These are phyloP conservation scores for Harpalus rufipes DNA, from an alignment of 2,888 invertebrate genomes.

Conservation along the genomic window DNA sequence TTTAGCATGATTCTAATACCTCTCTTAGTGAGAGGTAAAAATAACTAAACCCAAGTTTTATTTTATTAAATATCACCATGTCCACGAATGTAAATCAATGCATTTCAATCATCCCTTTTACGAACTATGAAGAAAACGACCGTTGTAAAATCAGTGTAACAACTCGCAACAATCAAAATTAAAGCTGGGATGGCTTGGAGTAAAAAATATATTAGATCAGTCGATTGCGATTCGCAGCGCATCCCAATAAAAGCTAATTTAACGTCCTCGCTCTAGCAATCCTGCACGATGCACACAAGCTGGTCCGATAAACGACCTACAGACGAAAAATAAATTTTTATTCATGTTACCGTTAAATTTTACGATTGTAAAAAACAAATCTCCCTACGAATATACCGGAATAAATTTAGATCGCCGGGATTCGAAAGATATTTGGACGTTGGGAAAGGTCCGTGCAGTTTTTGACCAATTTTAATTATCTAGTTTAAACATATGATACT, in stretches of 20 bases:
- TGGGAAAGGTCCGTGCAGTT: background rate
- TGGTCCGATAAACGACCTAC: slow-evolving; percentile 57
- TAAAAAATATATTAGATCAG: slow-evolving; percentile 62
- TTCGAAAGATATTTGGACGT: background rate
- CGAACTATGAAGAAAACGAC: slow-evolving; percentile 18
- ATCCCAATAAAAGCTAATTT: slow-evolving; percentile 64
- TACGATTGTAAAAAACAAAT: slow-evolving; percentile 60
- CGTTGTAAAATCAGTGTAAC: slow-evolving; percentile 39
- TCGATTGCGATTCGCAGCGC: slow-evolving; percentile 35
- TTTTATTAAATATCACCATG: too few relatives aligned
- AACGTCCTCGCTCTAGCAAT: slow-evolving; percentile 43
- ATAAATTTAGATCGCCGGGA: slow-evolving; percentile 15
- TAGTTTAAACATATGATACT: too few relatives aligned
- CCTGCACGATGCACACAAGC: background rate
- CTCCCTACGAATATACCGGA: slow-evolving; percentile 22
- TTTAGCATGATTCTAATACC: too few relatives aligned
- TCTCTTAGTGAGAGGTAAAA: too few relatives aligned
- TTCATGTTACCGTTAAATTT: slow-evolving; percentile 62
- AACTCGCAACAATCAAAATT: slow-evolving; percentile 59
- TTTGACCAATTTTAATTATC: too few relatives aligned
- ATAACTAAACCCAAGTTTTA: too few relatives aligned
- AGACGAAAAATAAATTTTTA: slow-evolving; percentile 64
- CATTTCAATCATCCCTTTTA: background rate
- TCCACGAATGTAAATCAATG: background rate
- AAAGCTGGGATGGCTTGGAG: slow-evolving; percentile 38